Conservation (phyloP, 2,797 vertebrate species). For the Muscicapa comitata region DNA sequence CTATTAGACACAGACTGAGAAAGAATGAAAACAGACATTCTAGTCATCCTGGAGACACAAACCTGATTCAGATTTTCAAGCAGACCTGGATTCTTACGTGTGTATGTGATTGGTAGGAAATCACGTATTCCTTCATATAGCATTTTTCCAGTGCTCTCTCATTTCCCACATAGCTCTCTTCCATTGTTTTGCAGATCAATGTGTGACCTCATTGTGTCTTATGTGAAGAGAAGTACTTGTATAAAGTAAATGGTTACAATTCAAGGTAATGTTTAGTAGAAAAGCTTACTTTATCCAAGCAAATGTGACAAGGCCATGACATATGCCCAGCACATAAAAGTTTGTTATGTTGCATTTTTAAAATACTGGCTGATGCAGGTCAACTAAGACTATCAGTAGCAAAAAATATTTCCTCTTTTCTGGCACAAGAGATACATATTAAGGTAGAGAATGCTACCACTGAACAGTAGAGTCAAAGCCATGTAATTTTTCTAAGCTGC, state of each 20-base stretch:
- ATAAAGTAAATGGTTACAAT: neutral
- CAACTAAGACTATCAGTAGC: neutral
- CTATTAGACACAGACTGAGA: neutral
- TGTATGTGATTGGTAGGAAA: neutral
- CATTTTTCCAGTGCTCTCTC: neutral
- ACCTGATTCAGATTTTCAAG: neutral
- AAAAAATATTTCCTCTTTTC: neutral
- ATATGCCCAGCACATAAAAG: accelerated
- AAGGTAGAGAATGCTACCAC: neutral
- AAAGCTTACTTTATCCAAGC: neutral
- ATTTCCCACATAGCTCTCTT: neutral
- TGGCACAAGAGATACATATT: neutral
- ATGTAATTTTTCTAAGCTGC: neutral
- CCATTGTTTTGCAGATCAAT: neutral
- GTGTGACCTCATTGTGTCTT: neutral
- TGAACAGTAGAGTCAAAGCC: neutral
- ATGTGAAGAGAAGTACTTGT: neutral
- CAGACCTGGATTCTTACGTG: neutral
- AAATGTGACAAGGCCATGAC: neutral
- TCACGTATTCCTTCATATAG: neutral
- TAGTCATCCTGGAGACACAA: neutral
- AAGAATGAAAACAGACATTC: neutral
- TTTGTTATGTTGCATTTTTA: neutral
- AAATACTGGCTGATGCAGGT: neutral
- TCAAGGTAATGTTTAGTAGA: neutral